Conservation (phyloP, 1,140 invertebrate species). For the Zaprionus taronus region DNA sequence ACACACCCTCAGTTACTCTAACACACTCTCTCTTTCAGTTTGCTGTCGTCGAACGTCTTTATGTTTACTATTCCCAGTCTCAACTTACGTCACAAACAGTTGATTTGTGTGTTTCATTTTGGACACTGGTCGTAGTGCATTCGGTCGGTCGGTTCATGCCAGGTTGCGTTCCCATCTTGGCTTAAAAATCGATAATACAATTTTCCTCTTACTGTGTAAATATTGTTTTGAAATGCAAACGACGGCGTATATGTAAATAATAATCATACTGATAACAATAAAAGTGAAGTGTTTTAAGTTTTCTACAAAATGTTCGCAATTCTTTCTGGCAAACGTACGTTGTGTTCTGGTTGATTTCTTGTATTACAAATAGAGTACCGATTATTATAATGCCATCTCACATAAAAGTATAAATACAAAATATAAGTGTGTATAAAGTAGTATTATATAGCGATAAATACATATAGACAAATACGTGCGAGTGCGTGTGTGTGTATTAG, state of each 20-base stretch:
- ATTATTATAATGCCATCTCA: slow-evolving; percentile 37
- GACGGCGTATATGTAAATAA: slow-evolving; percentile 18
- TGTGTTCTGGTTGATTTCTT: slow-evolving; percentile 18
- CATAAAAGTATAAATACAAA: slow-evolving; percentile 32
- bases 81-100: slow-evolving; percentile 31
- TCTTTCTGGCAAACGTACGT: slow-evolving; percentile 34
- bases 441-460: slow-evolving; percentile 28
- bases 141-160: not conserved
- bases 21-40: not conserved
- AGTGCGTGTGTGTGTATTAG: slow-evolving; percentile 11
- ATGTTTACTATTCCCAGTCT: slow-evolving; percentile 18
- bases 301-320: slow-evolving; percentile 41
- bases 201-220: not conserved
- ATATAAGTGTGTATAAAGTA: slow-evolving; percentile 24
- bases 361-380: slow-evolving; percentile 20
- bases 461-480: slow-evolving; percentile 15
- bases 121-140: not conserved
- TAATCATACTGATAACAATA: slow-evolving; percentile 23
- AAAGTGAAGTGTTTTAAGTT: slow-evolving; percentile 20
- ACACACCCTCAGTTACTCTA: not conserved
- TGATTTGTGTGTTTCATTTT: slow-evolving; percentile 16
- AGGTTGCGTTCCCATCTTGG: not conserved
- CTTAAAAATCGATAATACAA: slow-evolving; percentile 63
- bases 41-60: not conserved
- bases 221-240: not conserved